Base-by-base conservation (phyloP, 2,113 vertebrate genomes). In the Odontophorus gujanensis region DNA sequence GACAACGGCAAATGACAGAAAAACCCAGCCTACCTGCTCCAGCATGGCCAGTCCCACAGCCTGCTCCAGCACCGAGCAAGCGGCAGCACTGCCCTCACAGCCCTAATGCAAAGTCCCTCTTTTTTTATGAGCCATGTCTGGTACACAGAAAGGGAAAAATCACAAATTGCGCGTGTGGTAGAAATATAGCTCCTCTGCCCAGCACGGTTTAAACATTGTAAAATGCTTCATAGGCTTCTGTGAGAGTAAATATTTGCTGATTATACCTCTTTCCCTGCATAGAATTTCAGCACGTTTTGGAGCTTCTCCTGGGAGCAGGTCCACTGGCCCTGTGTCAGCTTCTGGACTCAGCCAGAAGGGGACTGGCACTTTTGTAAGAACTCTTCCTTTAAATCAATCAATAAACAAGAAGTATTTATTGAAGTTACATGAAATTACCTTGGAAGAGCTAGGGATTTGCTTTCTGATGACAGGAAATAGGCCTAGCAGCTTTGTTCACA, bases 91-190 rank as follows among this genome's bases (percentile, higher is more conserved):
- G 30, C 13, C 21, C 18, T 53, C 34, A 22, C 32, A 43, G 14
- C 47, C 78, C 34, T 18, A 17, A 19, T 51, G 43, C 47, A 4
- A 76, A 75, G 47, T 17, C 25, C 15, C 32, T 87, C 15, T 5
- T 25, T 85, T 57, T 40, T 76, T 78, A 42, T 43, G 58, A n/a
- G 15, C 18, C 26, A 16, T 69, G n/a, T 16, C 38, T 32, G 40
- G 28, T 16, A 25, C 3, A 8, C 0, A 0, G 28, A 48, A 85
- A 92, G 42, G 47, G 74, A 88, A 69, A 66, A 5, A 1, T 1
- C 28, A 34, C 32, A 72, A 19, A 40, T 83, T 30, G 32, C 0
- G 2, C 25, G 7, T 2, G 0, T 32, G 50, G 14, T 24, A 65
- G 62, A 65, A 91, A 38, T 11, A 19, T 3, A 38, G 34, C 3